These are phyloP conservation scores for Xylophagus ater DNA, from an alignment of 2,888 invertebrate genomes.

Conservation along the genomic window DNA sequence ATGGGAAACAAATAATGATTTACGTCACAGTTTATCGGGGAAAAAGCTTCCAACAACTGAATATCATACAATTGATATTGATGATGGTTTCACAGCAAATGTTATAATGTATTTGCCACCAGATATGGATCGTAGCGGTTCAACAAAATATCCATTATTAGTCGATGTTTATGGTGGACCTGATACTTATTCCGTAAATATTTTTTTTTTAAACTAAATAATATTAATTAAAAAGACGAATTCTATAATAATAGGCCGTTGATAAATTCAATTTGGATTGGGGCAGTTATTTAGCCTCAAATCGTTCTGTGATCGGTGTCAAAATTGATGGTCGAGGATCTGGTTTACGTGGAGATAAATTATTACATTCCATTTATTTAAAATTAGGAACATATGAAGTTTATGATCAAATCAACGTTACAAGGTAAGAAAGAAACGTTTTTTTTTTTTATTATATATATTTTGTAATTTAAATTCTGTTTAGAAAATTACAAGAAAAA, in stretches of 20 bases:
- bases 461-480: background rate
- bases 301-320: slow-evolving; percentile 75
- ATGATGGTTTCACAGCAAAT: slow-evolving; percentile 54
- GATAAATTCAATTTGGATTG: slow-evolving; percentile 75
- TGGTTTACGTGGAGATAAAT: slow-evolving; percentile 70
- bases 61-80: slow-evolving; percentile 51
- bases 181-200: slow-evolving; percentile 69
- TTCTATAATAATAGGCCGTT: slow-evolving; percentile 23
- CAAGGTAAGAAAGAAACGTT: slow-evolving; percentile 43
- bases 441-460: background rate
- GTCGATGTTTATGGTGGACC: slow-evolving; percentile 91
- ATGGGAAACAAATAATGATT: slow-evolving; percentile 58
- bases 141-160: slow-evolving; percentile 65
- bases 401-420: slow-evolving; percentile 78
- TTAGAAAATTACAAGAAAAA: slow-evolving; percentile 21
- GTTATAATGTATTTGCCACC: slow-evolving; percentile 65
- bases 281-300: slow-evolving; percentile 76
- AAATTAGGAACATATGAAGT: slow-evolving; percentile 83
- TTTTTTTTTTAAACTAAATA: background rate
- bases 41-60: slow-evolving; percentile 48
- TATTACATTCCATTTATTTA: slow-evolving; percentile 72
- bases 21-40: slow-evolving; percentile 41
- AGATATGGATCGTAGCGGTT: slow-evolving; percentile 53
- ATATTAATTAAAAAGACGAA: background rate
- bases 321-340: slow-evolving; percentile 86